Conservation (phyloP, 2,888 invertebrate species). For the Lathronympha strigana region DNA sequence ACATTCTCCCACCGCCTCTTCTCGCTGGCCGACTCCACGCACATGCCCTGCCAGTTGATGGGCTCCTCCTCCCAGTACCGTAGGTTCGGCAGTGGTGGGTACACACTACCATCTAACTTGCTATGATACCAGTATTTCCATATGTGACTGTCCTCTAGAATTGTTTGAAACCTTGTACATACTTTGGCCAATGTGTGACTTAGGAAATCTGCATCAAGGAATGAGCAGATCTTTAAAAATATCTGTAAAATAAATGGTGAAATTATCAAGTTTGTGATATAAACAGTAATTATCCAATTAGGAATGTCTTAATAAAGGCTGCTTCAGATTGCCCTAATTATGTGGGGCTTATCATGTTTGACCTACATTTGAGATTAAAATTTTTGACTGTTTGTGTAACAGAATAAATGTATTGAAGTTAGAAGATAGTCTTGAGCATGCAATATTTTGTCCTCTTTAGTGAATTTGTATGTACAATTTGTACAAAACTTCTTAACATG, state of each 20-base stretch:
- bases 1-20: slow-evolving; percentile 81
- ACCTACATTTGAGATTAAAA: neutral
- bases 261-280: neutral
- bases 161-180: slow-evolving; percentile 82
- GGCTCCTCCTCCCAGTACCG: slow-evolving; percentile 68
- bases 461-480: too few species aligned
- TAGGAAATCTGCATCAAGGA: slow-evolving; percentile 82
- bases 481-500: too few species aligned
- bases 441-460: too few species aligned
- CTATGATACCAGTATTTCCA: slow-evolving; percentile 83
- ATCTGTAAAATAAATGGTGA: slow-evolving; percentile 71
- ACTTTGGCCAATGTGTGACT: slow-evolving; percentile 80
- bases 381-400: neutral
- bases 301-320: neutral
- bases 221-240: slow-evolving; percentile 85
- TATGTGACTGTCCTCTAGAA: slow-evolving; percentile 81
- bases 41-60: slow-evolving; percentile 83
- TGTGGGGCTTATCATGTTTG: neutral
- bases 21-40: slow-evolving; percentile 85
- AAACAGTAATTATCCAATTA: neutral
- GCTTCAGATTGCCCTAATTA: neutral
- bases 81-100: slow-evolving; percentile 69
- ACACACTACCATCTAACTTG: slow-evolving; percentile 65
- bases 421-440: neutral
- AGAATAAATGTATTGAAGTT: neutral